These are phyloP conservation scores for Elysia crispata DNA, from an alignment of 2,888 invertebrate species.

Conservation along the genomic window DNA sequence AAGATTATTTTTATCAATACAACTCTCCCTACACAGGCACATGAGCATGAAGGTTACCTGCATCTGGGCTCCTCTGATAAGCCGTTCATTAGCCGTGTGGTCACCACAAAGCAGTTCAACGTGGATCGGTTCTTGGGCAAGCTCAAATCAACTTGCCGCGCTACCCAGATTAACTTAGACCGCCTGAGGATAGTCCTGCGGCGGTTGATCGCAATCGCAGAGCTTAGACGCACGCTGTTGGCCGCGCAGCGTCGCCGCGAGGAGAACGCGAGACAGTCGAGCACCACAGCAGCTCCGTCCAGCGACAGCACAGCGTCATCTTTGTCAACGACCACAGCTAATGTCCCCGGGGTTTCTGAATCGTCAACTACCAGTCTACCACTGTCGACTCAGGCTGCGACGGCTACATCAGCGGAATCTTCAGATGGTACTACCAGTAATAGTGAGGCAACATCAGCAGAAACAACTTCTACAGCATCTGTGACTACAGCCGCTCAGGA, in stretches of 20 bases:
- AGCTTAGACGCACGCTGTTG: slow-evolving; percentile 32
- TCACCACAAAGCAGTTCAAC: slow-evolving; percentile 21
- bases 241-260: slow-evolving; percentile 2
- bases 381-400: neutral
- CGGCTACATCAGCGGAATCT: neutral
- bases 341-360: neutral
- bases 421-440: neutral
- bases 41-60: slow-evolving; percentile 40
- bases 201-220: slow-evolving; percentile 41
- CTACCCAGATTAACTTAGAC: slow-evolving; percentile 36
- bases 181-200: slow-evolving; percentile 29
- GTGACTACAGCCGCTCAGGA: neutral
- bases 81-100: slow-evolving; percentile 36
- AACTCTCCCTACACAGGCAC: slow-evolving; percentile 1
- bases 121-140: slow-evolving; percentile 42
- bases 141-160: slow-evolving; percentile 46
- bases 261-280: neutral
- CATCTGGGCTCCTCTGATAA: slow-evolving; percentile 36
- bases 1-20: neutral
- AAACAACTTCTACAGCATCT: neutral
- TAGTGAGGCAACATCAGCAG: neutral
- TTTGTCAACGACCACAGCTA: neutral
- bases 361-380: neutral
- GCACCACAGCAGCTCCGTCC: neutral
- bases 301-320: neutral